Evolutionary conservation across 2,888 invertebrate species (phyloP), one percentile per base, ranked within the genome.

Genomic region (Hemicrepidius hirtus): DNA sequence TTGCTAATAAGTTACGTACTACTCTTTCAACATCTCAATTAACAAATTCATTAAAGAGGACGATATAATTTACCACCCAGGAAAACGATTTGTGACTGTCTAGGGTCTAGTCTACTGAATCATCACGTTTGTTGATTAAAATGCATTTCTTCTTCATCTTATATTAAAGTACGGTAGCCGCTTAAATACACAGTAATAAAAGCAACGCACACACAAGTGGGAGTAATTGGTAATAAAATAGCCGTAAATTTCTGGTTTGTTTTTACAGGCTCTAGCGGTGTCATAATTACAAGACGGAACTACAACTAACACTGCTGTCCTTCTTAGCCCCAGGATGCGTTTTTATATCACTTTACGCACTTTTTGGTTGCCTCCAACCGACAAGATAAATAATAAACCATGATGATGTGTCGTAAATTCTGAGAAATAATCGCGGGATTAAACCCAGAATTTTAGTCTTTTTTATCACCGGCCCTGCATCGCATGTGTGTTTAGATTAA

Each of bases 201-300:
- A 70, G 37, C 64, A 59, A 65, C 65, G 18, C 24, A 46, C 28
- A 64, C 44, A 73, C 73, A 73, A 73, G 73, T 73, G 65, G 73
- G 60, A 68, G 68, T 73, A 68, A 73, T 68, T 68, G 60, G 28
- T 68, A 64, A 68, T 72, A 72, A 68, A 72, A 72, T 41, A 16
- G 68, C 40, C 62, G 53, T 73, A 73, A 73, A 73, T 68, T 68
- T 67, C 44, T 68, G 50, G 71, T 72, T 71, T 72, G 71, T 72
- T 72, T 72, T 68, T 62, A 60, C 62, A 62, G 67, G 40, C 55
- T 5, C 63, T 55, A 44, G 49, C 65, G 53, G 65, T 71, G 53
- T 72, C 62, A 67, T 67, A 60, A 67, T 66, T 67, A 71, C 28
- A 24, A 24, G 46, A 46, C 55, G 20, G 60, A 60, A 50, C 41